Conservation (phyloP, 2,888 invertebrate species). For the Gandaritis pyraliata region DNA sequence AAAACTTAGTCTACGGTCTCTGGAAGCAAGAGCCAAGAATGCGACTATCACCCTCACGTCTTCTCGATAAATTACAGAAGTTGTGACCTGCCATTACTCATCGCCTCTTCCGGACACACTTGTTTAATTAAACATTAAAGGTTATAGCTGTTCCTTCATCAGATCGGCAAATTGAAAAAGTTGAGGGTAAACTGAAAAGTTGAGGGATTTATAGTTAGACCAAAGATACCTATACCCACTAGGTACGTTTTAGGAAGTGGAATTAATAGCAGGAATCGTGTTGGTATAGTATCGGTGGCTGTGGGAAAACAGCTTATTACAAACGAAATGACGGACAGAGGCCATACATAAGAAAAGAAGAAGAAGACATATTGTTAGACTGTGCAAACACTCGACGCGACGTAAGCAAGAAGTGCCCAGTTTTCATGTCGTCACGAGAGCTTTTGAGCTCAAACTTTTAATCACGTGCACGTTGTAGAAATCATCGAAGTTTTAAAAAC, state of each 20-base stretch:
- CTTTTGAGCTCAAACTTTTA: background rate
- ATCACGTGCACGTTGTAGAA: constrained; percentile 2
- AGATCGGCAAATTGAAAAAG: constrained; percentile 31
- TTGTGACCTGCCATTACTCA: constrained; percentile 51
- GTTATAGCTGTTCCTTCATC: constrained; percentile 23
- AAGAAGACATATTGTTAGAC: too few species aligned
- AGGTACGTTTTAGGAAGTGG: too few species aligned
- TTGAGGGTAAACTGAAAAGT: constrained; percentile 11
- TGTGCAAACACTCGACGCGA: too few species aligned
- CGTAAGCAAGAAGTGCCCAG: background rate
- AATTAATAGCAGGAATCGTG: too few species aligned
- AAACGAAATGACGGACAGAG: too few species aligned
- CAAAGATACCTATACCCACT: too few species aligned
- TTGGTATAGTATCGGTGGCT: too few species aligned
- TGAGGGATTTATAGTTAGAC: background rate
- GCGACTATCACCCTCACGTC: constrained; percentile 46
- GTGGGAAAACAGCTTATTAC: too few species aligned
- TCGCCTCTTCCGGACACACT: constrained; percentile 45
- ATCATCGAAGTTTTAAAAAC: constrained; percentile 8
- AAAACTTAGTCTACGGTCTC: background rate
- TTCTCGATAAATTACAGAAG: constrained; percentile 51
- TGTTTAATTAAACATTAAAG: constrained; percentile 41
- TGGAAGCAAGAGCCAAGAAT: constrained; percentile 37
- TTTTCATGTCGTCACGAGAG: background rate
- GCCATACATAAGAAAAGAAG: too few species aligned